Evolutionary conservation across 2,797 vertebrate genomes (phyloP).

Genomic region (Sebastiscus albofasciatus): DNA sequence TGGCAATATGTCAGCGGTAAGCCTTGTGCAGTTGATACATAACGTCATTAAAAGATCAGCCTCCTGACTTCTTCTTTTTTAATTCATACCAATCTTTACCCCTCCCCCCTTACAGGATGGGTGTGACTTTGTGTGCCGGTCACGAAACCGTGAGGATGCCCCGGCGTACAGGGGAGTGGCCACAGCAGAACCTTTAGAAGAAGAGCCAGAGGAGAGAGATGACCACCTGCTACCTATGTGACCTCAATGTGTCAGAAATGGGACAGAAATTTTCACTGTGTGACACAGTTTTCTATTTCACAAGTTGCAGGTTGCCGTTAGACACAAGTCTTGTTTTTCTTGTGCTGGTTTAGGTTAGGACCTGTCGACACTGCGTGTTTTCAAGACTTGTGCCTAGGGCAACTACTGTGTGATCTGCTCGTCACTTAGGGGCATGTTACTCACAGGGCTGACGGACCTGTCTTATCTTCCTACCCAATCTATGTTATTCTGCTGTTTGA

Average conservation of each 20-base stretch:
- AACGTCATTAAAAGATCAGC: neutral
- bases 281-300: constrained; percentile 55
- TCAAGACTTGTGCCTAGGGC: constrained; percentile 46
- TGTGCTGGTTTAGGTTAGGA: constrained; percentile 39
- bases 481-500: constrained; percentile 40
- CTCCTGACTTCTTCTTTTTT: neutral
- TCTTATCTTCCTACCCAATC: constrained; percentile 5
- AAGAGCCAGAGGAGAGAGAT: constrained; percentile 94
- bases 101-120: constrained; percentile 85
- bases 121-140: constrained; percentile 96
- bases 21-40: neutral
- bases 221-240: constrained; percentile 98
- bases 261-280: constrained; percentile 47
- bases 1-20: constrained; percentile 94
- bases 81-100: neutral
- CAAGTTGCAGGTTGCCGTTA: constrained; percentile 55
- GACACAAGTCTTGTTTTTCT: constrained; percentile 51
- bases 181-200: constrained; percentile 86
- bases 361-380: constrained; percentile 25
- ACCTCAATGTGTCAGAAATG: constrained; percentile 61
- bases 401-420: constrained; percentile 29
- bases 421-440: constrained; percentile 21
- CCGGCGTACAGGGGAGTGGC: constrained; percentile 88
- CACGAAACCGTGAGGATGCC: constrained; percentile 83
- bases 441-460: constrained; percentile 18